Evolutionary conservation across 2,797 vertebrate genomes (phyloP), one percentile per base, ranked within the genome.

Genomic region (Acanthurus lineatus): DNA sequence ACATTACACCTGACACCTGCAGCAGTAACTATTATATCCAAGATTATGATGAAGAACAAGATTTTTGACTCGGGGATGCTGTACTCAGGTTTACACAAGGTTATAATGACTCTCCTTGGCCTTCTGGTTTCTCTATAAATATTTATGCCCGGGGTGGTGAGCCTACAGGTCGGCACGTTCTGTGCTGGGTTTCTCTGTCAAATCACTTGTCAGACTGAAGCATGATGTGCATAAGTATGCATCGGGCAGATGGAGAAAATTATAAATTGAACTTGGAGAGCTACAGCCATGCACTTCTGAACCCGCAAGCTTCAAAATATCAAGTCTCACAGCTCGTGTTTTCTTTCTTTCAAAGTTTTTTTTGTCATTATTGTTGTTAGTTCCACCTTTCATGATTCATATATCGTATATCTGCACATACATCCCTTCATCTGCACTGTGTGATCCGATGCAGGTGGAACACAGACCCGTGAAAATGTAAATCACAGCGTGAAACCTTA

Each of bases 211-310:
- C 88, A 88, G 81, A 77, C 74, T 81, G 83, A 84, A 76, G 78
- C 86, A 87, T 87, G 89, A 91, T 84, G 79, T 78, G 87, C 86
- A 85, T 86, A 88, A 91, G 89, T 90, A 90, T 88, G 86, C 89
- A 89, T 80, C 76, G 68, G 77, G 77, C 84, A 90, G 88, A 86
- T 86, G 83, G 87, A 61, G 70, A 53, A 85, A 83, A 91, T 90
- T 69, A 83, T 87, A 85, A 79, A 88, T 92, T 85, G 83, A 81
- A 76, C 79, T 86, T 58, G 47, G 73, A 78, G 64, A 60, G 78
- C 74, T 73, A 59, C 59, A 81, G 76, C 56, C 58, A 11, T 87
- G 74, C 58, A 85, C 86, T 83, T 74, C 48, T 87, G 81, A 89
- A 88, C 79, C 73, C 2, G 0, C 32, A 56, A 60, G 54, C 57